Conservation (phyloP, 2,797 vertebrate species). For the Oreochromis mossambicus region DNA sequence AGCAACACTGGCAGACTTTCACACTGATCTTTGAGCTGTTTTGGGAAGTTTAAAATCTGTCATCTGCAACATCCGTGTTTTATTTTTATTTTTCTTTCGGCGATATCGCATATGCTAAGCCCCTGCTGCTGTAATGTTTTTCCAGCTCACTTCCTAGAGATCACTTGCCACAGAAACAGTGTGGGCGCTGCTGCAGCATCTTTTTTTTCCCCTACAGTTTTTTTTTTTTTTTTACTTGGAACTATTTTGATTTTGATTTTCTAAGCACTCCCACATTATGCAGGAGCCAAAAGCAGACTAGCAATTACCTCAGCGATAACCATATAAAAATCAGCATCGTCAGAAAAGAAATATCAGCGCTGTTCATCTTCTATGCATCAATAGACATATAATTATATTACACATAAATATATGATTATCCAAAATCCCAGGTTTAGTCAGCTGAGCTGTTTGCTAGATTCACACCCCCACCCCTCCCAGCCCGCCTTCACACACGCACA, state of each 20-base stretch:
- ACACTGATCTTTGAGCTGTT: neutral
- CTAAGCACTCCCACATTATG: constrained; percentile 36
- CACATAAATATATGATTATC: constrained; percentile 31
- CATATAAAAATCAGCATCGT: constrained; percentile 2
- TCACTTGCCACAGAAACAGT: constrained; percentile 24
- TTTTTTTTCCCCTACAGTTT: neutral
- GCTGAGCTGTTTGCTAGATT: neutral
- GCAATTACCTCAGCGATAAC: constrained; percentile 33
- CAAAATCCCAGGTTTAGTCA: constrained; percentile 33
- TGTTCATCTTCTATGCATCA: constrained; percentile 2
- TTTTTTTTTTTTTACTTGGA: constrained; percentile 1
- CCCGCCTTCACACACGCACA: neutral
- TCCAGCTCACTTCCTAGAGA: constrained; percentile 22
- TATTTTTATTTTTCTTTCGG: constrained; percentile 8
- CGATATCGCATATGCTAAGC: neutral
- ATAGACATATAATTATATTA: constrained; percentile 23
- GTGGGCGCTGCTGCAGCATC: constrained; percentile 28
- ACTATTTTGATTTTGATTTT: constrained; percentile 45
- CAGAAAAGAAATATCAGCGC: neutral
- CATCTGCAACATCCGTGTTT: neutral
- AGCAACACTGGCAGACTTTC: neutral
- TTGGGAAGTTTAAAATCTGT: constrained; percentile 11
- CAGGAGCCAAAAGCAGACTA: constrained; percentile 17
- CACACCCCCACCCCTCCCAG: neutral
- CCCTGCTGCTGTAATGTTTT: constrained; percentile 9